Evolutionary conservation across 2,888 invertebrate genomes (phyloP).

Genomic region (Conus canariensis): DNA sequence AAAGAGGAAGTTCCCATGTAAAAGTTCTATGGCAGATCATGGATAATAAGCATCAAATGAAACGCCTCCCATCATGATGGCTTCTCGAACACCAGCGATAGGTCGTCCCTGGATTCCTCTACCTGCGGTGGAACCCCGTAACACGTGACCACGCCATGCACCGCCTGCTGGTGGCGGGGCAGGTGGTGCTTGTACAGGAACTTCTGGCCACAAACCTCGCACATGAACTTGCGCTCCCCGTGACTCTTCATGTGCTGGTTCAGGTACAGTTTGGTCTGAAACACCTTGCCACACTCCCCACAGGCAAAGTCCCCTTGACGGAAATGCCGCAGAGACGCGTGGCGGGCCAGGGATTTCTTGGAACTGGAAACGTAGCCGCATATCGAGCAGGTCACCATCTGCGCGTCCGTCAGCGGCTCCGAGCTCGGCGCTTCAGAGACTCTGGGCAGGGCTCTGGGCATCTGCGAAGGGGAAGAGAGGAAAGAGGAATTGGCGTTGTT

Average conservation of each 20-base stretch:
- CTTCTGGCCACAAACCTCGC: slow-evolving; percentile 47
- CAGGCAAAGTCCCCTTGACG: slow-evolving; percentile 42
- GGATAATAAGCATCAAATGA: too few relatives aligned
- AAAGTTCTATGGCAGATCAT: too few relatives aligned
- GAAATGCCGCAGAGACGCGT: slow-evolving; percentile 29
- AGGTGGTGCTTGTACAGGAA: slow-evolving; percentile 53
- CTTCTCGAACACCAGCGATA: background rate
- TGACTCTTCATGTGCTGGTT: slow-evolving; percentile 50
- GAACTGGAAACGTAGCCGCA: slow-evolving; percentile 34
- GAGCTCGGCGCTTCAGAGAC: background rate
- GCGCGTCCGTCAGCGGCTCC: background rate
- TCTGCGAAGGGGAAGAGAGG: slow-evolving; percentile 12
- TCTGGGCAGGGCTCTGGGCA: background rate
- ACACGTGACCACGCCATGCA: slow-evolving; percentile 42
- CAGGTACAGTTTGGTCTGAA: slow-evolving; percentile 40
- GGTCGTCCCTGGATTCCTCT: background rate
- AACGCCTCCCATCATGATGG: background rate
- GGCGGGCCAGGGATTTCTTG: slow-evolving; percentile 24
- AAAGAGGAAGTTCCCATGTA: too few relatives aligned
- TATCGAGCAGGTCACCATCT: slow-evolving; percentile 13
- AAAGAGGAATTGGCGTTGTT: background rate
- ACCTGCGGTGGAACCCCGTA: background rate
- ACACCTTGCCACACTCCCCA: slow-evolving; percentile 47
- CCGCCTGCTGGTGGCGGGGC: slow-evolving; percentile 48
- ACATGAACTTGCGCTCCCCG: slow-evolving; percentile 44